A percentile compares a stretch with the other conserved stretches of the same genome.
Evolutionary conservation across 2,797 vertebrate genomes (phyloP).

Genomic region (Poeciliopsis paucimaculata): DNA sequence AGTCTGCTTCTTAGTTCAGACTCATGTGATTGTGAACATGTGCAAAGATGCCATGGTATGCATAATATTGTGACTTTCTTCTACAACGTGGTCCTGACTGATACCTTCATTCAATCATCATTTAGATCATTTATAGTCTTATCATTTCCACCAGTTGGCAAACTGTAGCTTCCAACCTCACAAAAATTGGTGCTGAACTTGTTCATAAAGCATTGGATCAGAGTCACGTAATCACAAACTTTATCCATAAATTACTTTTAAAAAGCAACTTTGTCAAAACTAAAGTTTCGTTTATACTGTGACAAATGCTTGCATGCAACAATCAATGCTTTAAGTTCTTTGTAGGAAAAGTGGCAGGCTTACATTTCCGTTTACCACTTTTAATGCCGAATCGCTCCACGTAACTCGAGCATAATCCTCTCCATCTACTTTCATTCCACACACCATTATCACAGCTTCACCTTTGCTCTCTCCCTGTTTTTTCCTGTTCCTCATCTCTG

Average conservation of each 20-base stretch:
- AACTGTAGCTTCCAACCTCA: background rate
- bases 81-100: background rate
- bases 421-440: conserved; percentile 35
- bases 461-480: conserved; percentile 47
- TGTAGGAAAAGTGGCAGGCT: conserved; percentile 9
- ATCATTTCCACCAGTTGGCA: background rate
- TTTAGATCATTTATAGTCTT: background rate
- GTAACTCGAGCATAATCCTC: conserved; percentile 37
- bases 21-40: background rate
- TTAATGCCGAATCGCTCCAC: conserved; percentile 33
- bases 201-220: background rate
- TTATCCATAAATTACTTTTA: background rate
- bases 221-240: background rate
- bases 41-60: background rate
- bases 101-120: background rate
- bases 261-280: background rate
- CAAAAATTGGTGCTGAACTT: background rate
- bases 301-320: background rate
- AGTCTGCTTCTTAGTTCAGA: background rate
- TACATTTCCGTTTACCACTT: conserved; percentile 42
- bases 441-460: conserved; percentile 58
- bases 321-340: conserved; percentile 12
- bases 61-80: background rate
- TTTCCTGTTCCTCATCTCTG: conserved; percentile 22
- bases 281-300: background rate